Evolutionary conservation across 2,113 vertebrate genomes (phyloP).

Genomic region (Lontra canadensis): DNA sequence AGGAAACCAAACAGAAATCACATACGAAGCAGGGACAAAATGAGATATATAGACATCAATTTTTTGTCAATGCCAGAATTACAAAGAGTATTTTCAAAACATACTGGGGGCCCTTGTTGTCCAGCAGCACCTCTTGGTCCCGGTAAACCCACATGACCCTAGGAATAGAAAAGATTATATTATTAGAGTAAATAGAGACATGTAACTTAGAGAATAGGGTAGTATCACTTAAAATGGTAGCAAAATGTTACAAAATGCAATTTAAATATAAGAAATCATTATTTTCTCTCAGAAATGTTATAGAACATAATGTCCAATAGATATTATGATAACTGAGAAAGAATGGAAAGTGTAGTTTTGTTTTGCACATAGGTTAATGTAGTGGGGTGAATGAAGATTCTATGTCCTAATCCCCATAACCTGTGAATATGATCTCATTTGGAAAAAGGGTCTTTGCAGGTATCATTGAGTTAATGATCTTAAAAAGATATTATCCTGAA

Average conservation of each 20-base stretch:
- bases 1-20: conserved; percentile 61
- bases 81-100: conserved; percentile 76
- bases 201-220: not conserved
- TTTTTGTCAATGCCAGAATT: conserved; percentile 28
- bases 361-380: not conserved
- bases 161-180: conserved; percentile 73
- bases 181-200: not conserved
- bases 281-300: not conserved
- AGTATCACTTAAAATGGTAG: conserved; percentile 7
- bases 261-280: conserved; percentile 3
- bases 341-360: not conserved
- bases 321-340: not conserved
- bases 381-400: not conserved
- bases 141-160: conserved; percentile 91
- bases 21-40: conserved; percentile 42
- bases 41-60: conserved; percentile 24
- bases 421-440: not conserved
- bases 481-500: not conserved
- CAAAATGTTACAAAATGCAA: not conserved
- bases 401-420: not conserved
- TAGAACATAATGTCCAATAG: not conserved
- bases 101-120: conserved; percentile 95
- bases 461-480: not conserved
- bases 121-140: conserved; percentile 92
- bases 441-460: not conserved